Conservation (phyloP, 2,797 vertebrate genomes). For the Mormyrops boulengeri region DNA sequence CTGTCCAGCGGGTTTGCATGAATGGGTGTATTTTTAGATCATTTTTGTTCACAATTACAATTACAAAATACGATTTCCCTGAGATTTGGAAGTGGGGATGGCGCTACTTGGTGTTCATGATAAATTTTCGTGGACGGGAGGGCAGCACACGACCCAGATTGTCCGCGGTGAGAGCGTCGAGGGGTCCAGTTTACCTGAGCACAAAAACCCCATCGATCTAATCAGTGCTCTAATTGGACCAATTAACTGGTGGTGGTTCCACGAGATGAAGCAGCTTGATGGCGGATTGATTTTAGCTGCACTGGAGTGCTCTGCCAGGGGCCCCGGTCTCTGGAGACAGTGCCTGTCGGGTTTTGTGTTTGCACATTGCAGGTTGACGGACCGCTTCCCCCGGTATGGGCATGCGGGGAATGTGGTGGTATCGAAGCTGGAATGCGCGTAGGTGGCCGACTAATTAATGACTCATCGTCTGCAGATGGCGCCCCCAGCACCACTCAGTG, state of each 20-base stretch:
- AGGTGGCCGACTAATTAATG: slow-evolving; percentile 1
- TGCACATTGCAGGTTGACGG: background rate
- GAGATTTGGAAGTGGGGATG: background rate
- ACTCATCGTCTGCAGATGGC: background rate
- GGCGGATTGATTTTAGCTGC: slow-evolving; percentile 8
- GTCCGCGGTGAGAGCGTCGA: no score
- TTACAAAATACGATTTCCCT: background rate
- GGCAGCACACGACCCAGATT: background rate
- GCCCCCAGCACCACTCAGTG: background rate
- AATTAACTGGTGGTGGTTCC: background rate
- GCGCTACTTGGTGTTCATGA: background rate
- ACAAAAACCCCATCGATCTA: background rate
- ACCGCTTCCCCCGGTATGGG: background rate
- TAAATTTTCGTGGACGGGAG: background rate
- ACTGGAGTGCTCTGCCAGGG: background rate
- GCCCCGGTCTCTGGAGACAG: background rate
- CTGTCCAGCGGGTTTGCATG: background rate
- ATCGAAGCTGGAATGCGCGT: background rate
- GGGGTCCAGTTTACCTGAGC: background rate
- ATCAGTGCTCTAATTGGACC: slow-evolving; percentile 1
- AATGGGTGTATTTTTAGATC: background rate
- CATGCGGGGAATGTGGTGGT: background rate
- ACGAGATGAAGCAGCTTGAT: background rate
- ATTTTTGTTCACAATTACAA: background rate
- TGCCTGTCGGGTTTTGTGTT: background rate